A percentile compares a stretch with the other conserved stretches of the same genome.
phyloP scores from a whole-genome alignment of 2,888 invertebrate genomes.

The Ctenicera cuprea region DNA sequence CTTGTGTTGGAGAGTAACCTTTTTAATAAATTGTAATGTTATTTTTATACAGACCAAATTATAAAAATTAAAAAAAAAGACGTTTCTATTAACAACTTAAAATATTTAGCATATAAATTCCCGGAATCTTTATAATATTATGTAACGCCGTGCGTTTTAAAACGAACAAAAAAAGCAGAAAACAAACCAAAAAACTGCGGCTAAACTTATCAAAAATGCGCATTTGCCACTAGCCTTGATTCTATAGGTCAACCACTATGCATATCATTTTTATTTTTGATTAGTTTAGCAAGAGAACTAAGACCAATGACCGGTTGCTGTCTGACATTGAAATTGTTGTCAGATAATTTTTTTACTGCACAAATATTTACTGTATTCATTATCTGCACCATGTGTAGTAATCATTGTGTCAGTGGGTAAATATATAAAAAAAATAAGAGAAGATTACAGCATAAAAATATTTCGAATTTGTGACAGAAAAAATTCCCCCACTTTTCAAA shows the following conservation, averaged over 20 bases:
- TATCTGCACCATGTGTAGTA: conserved; percentile 43
- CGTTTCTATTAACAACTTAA: too few species aligned
- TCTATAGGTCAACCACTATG: conserved; percentile 51
- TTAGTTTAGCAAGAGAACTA: conserved; percentile 49
- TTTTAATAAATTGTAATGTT: too few species aligned
- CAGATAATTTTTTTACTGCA: conserved; percentile 58
- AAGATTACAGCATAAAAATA: neutral
- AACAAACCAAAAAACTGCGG: conserved; percentile 2
- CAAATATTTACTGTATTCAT: conserved; percentile 60
- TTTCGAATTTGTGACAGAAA: neutral
- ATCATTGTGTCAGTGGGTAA: conserved; percentile 54
- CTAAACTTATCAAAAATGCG: conserved; percentile 33
- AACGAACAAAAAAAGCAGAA: neutral
- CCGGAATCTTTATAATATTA: too few species aligned
- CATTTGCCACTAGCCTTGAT: conserved; percentile 49
- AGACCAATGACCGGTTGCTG: conserved; percentile 62
- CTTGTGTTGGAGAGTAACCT: too few species aligned
- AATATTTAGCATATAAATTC: too few species aligned
- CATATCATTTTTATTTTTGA: conserved; percentile 49
- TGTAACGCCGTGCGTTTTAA: too few species aligned
- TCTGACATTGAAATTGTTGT: conserved; percentile 66
- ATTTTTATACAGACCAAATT: too few species aligned
- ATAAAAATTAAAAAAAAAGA: too few species aligned
- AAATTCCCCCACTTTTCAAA: neutral
- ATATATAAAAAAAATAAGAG: conserved; percentile 36